Conservation (phyloP, 2,113 vertebrate species). For the Phoxinus phoxinus region DNA sequence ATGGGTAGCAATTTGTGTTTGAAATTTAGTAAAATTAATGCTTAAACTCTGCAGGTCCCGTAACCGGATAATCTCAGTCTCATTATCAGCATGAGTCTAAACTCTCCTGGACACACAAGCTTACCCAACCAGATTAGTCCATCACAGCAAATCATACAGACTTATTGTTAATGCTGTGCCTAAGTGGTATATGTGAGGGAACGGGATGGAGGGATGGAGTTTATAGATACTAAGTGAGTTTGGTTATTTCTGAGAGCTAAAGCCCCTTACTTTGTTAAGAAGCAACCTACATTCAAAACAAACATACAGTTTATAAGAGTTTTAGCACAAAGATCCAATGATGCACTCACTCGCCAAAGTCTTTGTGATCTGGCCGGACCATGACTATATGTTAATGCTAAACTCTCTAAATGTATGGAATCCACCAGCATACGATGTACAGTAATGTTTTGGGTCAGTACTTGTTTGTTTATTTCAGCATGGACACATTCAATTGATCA, state of each 20-base stretch:
- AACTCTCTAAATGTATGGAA: not conserved
- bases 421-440: not conserved
- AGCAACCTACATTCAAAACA: constrained; percentile 38
- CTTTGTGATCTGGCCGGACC: constrained; percentile 43
- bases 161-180: constrained; percentile 72
- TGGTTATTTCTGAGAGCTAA: constrained; percentile 44
- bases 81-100: constrained; percentile 59
- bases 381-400: not conserved
- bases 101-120: constrained; percentile 46
- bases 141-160: constrained; percentile 49
- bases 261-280: constrained; percentile 36
- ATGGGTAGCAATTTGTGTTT: constrained; percentile 55
- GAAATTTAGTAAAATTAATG: constrained; percentile 11
- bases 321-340: constrained; percentile 65
- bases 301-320: constrained; percentile 49
- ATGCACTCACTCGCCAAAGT: constrained; percentile 53
- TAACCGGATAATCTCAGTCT: constrained; percentile 58
- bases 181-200: constrained; percentile 41
- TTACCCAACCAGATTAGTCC: constrained; percentile 66
- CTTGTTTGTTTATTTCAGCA: not conserved
- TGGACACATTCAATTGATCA: not conserved
- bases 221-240: constrained; percentile 63
- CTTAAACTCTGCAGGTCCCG: constrained; percentile 20
- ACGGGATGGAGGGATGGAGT: constrained; percentile 6
- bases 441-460: not conserved